phyloP scores from a whole-genome alignment of 2,888 invertebrate genomes.

The Drosophila cracens region DNA sequence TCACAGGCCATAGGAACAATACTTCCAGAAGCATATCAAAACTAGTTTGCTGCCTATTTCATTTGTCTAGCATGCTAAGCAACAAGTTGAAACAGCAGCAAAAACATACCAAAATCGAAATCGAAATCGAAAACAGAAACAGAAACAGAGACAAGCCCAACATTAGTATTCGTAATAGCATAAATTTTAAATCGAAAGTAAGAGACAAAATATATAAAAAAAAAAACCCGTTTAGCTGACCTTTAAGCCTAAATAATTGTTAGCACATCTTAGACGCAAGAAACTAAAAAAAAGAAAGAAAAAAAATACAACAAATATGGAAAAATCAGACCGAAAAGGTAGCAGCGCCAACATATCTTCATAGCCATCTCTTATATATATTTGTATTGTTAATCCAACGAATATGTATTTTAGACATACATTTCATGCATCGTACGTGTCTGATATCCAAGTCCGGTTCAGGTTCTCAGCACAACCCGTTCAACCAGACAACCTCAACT shows the following conservation, averaged over 20 bases:
- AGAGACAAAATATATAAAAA: constrained; percentile 17
- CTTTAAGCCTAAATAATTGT: constrained; percentile 74
- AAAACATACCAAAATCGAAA: constrained; percentile 1
- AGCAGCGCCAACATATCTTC: constrained; percentile 18
- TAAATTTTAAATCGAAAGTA: constrained; percentile 72
- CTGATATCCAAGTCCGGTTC: constrained; percentile 40
- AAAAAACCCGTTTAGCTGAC: constrained; percentile 68
- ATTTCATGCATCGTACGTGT: constrained; percentile 16
- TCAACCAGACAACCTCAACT: constrained; percentile 41
- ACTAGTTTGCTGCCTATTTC: constrained; percentile 65
- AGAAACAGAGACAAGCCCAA: constrained; percentile 21
- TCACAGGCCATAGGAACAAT: constrained; percentile 9
- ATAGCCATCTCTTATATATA: constrained; percentile 5
- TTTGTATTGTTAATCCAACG: neutral
- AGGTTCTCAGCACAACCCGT: constrained; percentile 58
- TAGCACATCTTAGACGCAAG: constrained; percentile 63
- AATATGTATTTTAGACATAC: constrained; percentile 2
- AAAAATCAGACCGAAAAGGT: constrained; percentile 26
- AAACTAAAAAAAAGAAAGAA: constrained; percentile 11
- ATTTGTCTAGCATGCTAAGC: constrained; percentile 43
- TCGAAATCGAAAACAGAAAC: constrained; percentile 9
- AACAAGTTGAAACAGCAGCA: constrained; percentile 9
- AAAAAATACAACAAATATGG: constrained; percentile 12
- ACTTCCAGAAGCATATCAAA: constrained; percentile 55
- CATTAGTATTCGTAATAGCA: constrained; percentile 49